Base-by-base conservation (phyloP, 2,888 invertebrate species). In the Onchidella celtica region DNA sequence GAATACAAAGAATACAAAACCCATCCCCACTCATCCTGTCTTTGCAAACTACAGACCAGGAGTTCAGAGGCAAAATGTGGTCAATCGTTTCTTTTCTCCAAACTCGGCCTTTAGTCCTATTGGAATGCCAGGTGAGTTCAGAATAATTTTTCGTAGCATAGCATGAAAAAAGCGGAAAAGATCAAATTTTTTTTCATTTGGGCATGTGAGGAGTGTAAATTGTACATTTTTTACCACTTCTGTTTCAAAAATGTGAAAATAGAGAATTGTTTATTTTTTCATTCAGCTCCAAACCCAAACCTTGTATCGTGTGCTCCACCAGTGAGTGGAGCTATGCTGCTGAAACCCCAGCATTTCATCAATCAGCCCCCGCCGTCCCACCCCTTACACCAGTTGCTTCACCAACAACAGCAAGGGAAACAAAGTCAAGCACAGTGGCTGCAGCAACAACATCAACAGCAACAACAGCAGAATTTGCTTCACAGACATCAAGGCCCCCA, bases 101-200 rank as follows among this genome's bases (percentile, higher is more conserved):
- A 90, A 91, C 84, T 91, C 91, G 32, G 92, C 92, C 47, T 92
- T 92, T 85, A 91, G 90, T 76, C 91, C 91, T 36, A 92, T 92
- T 63, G 70, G 79, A n/a, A 66, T 73, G 34, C 77, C 82, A 55
- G 75, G 84, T 78, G 59, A n/a, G 40, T 21, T n/a, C n/a, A n/a
- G n/a, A n/a, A n/a, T n/a, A n/a, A n/a, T n/a, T n/a, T n/a, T n/a
- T n/a, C n/a, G n/a, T n/a, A n/a, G n/a, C n/a, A n/a, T n/a, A n/a
- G n/a, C n/a, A n/a, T n/a, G n/a, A n/a, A n/a, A n/a, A n/a, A n/a
- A n/a, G n/a, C n/a, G n/a, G n/a, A n/a, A n/a, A n/a, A n/a, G n/a
- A n/a, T n/a, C n/a, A n/a, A n/a, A n/a, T n/a, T n/a, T n/a, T n/a
- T n/a, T n/a, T n/a, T n/a, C n/a, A n/a, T n/a, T n/a, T n/a, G n/a